Base-by-base conservation (phyloP, 2,888 invertebrate genomes). In the Stegophylla sp. region DNA sequence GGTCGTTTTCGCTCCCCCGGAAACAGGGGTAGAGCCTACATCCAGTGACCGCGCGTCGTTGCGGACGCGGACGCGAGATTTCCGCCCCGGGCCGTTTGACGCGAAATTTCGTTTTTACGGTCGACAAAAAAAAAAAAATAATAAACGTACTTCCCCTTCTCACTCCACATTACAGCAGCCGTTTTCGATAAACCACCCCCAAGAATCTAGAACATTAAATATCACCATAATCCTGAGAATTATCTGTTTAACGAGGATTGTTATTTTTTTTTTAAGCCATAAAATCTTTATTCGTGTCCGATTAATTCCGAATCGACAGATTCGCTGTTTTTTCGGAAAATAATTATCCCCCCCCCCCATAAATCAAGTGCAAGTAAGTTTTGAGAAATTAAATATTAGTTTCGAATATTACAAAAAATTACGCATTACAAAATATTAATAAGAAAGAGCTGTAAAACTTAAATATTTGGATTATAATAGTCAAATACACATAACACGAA, bases 221-320 rank as follows among this genome's bases (percentile, higher is more conserved):
- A 34, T 63, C 51, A 17, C 63, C 51, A 51, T 75, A 75, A 75
- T 75, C 63, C 51, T 3, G 48, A 34, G 48, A 34, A 51, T 34
- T 5, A 75, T 41, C 34, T 41, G 63, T 51, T 61, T 28, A n/a
- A 9, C 9, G 56, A 23, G 56, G 23, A 12, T 28, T 28, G 34
- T 34, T 34, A 7, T 56, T 56, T 20, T 20, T 56, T 73, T 56
- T 59, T 45, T 74, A 63, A 74, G 34, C 63, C 28, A n/a, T 0
- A 63, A n/a, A 34, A 48, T 28, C 56, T 56, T 15, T 41, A 15
- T 48, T 34, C 61, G 28, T 17, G 28, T 17, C 63, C 20, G 48
- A n/a, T 75, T 75, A 75, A 63, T 75, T 51, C 63, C 23, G 5
- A 72, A 61, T 63, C 9, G 48, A 34, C 74, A 63, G 20, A 64